phyloP scores from a whole-genome alignment of 2,888 invertebrate genomes.

The Volucella inanis region DNA sequence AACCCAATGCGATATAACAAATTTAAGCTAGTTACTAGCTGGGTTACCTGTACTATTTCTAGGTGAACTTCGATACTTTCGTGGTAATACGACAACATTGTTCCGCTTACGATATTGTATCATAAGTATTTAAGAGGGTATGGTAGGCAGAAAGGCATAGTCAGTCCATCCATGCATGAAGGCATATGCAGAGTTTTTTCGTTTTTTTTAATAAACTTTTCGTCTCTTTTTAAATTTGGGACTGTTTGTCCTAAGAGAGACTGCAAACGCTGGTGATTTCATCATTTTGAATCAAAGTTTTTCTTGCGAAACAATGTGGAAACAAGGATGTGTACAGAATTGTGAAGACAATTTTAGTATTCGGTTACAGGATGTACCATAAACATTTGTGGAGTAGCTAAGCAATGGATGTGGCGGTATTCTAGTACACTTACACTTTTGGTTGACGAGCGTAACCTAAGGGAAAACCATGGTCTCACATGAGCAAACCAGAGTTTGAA shows the following conservation, averaged over 20 bases:
- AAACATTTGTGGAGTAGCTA: conserved; percentile 51
- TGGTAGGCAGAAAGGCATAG: conserved; percentile 37
- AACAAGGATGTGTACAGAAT: conserved; percentile 45
- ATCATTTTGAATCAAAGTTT: conserved; percentile 65
- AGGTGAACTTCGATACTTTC: too few relatives aligned
- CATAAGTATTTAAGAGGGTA: too few relatives aligned
- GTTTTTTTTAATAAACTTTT: conserved; percentile 7
- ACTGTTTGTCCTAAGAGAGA: conserved; percentile 40
- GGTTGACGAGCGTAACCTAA: conserved; percentile 18
- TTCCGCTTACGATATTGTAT: conserved; percentile 9
- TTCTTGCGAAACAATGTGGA: conserved; percentile 34
- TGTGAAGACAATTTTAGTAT: conserved; percentile 67
- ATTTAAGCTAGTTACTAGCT: too few relatives aligned
- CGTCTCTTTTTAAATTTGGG: conserved; percentile 4
- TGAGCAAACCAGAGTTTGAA: not conserved
- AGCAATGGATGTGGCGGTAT: conserved; percentile 1
- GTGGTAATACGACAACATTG: too few relatives aligned
- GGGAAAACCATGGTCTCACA: not conserved
- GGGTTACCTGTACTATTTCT: too few relatives aligned
- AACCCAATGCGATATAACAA: too few relatives aligned
- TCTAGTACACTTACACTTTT: conserved; percentile 23
- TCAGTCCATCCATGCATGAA: conserved; percentile 69
- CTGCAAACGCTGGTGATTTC: conserved; percentile 53
- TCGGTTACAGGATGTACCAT: conserved; percentile 62
- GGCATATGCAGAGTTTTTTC: conserved; percentile 39